Conservation (phyloP, 2,113 vertebrate genomes). For the Rhizomys pruinosus region DNA sequence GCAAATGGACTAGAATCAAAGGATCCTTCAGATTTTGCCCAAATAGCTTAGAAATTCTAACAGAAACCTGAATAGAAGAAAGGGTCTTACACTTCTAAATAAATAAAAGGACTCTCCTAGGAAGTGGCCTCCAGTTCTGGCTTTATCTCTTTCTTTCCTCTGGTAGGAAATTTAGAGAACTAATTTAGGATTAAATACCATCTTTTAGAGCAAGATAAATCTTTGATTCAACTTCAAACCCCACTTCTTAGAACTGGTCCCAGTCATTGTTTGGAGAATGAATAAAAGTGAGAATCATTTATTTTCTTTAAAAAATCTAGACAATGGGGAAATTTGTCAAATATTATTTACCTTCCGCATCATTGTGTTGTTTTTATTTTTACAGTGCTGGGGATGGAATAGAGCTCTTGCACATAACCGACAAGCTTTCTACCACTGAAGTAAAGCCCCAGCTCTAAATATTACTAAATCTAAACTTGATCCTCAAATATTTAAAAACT, state of each 20-base stretch:
- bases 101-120: slow-evolving; percentile 5
- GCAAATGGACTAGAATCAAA: slow-evolving; percentile 40
- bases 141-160: slow-evolving; percentile 1
- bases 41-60: background rate
- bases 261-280: background rate
- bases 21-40: background rate
- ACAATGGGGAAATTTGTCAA: background rate
- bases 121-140: slow-evolving; percentile 5
- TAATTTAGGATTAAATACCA: slow-evolving; percentile 2
- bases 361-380: background rate
- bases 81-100: slow-evolving; percentile 31
- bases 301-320: slow-evolving; percentile 35
- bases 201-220: slow-evolving; percentile 3
- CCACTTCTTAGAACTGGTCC: background rate
- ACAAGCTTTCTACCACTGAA: background rate
- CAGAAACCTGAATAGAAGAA: no score
- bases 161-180: background rate
- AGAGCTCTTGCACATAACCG: background rate
- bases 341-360: background rate
- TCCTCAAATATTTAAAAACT: background rate
- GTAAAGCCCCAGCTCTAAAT: background rate
- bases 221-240: slow-evolving; percentile 5
- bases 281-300: background rate
- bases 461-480: background rate
- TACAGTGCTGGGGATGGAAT: background rate